These are phyloP conservation scores for Ara ararauna DNA, from an alignment of 2,797 vertebrate species.

Conservation along the genomic window DNA sequence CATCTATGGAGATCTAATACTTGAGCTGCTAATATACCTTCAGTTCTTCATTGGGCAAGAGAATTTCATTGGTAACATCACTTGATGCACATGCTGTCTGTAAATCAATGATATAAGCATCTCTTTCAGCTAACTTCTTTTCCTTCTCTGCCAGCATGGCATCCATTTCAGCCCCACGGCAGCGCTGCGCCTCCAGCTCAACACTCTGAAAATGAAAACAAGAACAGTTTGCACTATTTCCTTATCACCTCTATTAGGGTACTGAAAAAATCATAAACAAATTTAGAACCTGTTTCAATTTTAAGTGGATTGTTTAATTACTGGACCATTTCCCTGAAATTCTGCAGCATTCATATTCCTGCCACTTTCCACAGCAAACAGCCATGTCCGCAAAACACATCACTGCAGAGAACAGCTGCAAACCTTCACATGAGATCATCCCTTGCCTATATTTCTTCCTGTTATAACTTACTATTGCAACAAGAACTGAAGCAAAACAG, in stretches of 20 bases:
- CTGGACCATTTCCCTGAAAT: not conserved
- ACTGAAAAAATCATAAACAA: not conserved
- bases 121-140: constrained; percentile 86
- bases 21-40: constrained; percentile 70
- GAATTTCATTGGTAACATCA: constrained; percentile 13
- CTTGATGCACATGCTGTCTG: constrained; percentile 79
- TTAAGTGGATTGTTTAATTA: not conserved
- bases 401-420: not conserved
- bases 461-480: not conserved
- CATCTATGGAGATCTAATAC: not conserved
- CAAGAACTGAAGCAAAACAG: not conserved
- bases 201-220: constrained; percentile 63
- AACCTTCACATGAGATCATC: not conserved
- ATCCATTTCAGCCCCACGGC: constrained; percentile 87
- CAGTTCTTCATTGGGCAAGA: constrained; percentile 48
- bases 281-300: not conserved
- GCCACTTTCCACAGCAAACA: not conserved
- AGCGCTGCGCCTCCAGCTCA: constrained; percentile 79
- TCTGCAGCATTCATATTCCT: not conserved
- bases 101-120: constrained; percentile 88
- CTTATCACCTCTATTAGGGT: not conserved
- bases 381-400: not conserved
- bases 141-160: constrained; percentile 86
- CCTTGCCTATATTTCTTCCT: not conserved
- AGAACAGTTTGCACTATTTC: not conserved